These are phyloP conservation scores for Torymus texanus DNA, from an alignment of 2,888 invertebrate species.

Conservation along the genomic window DNA sequence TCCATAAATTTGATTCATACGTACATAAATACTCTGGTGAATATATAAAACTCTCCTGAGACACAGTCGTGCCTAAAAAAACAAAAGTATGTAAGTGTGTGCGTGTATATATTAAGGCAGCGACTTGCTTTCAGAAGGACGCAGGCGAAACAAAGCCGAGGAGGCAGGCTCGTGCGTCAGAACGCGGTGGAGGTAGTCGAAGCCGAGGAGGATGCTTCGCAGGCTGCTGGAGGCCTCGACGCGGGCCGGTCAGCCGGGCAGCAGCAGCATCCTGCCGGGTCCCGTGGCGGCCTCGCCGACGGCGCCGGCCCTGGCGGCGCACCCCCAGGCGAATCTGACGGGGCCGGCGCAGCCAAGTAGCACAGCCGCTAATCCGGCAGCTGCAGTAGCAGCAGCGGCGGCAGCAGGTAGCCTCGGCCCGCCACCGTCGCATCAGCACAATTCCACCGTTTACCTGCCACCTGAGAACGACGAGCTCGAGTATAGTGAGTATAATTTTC, in stretches of 20 bases:
- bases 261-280: conserved; percentile 38
- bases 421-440: conserved; percentile 65
- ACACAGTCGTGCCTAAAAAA: too few relatives aligned
- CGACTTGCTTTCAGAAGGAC: conserved; percentile 33
- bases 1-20: too few relatives aligned
- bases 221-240: conserved; percentile 55
- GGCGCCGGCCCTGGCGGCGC: conserved; percentile 14
- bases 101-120: too few relatives aligned
- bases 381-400: too few relatives aligned
- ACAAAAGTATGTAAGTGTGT: too few relatives aligned
- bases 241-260: conserved; percentile 30
- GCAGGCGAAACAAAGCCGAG: conserved; percentile 55
- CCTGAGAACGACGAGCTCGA: conserved; percentile 70
- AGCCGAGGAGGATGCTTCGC: conserved; percentile 53
- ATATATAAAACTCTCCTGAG: too few relatives aligned
- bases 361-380: background rate
- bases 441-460: conserved; percentile 68
- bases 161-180: conserved; percentile 56
- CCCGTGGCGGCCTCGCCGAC: conserved; percentile 20
- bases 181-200: conserved; percentile 55
- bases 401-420: conserved; percentile 13
- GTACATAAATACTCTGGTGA: too few relatives aligned
- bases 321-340: conserved; percentile 40
- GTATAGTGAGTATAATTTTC: conserved; percentile 69
- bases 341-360: conserved; percentile 40